Base-by-base conservation (phyloP, 2,888 invertebrate genomes). In the Baccha elongata region DNA sequence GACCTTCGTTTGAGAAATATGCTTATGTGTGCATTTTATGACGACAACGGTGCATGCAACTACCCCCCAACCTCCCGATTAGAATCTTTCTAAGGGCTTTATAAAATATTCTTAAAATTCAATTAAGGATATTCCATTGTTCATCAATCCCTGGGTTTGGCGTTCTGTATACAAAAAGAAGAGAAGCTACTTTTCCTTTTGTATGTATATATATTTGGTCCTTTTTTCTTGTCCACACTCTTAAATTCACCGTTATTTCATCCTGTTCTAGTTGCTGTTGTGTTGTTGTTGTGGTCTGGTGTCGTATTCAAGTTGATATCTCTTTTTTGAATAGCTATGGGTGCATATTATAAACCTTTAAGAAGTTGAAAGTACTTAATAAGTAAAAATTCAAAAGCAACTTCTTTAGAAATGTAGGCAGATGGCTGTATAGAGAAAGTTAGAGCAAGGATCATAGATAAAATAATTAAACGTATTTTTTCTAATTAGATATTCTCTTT, bases 21-120 rank as follows among this genome's bases (percentile, higher is more conserved):
- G 83, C 83, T 83, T 83, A 83, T 83, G 72, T 83, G 76, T 78
- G 83, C 78, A 83, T 23, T 76, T 83, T 72, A 78, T 83, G 65
- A 80, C 53, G 74, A 60, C 79, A 68, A 55, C 48, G 64, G 35
- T 69, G 74, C 48, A 48, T 50, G 40, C 42, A 65, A 10, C 65
- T n/a, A 6, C 26, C 35, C n/a, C 1, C 48, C 23, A 6, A 11
- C 10, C n/a, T n/a, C 44, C 7, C 7, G n/a, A n/a, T 21, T 1
- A 26, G 8, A 23, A 37, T 40, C 37, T 26, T 26, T 60, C 4
- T 64, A 78, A 72, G 78, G 72, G 46, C 67, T 73, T 78, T 83
- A 55, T 78, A 73, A 83, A 83, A 83, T 83, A 83, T 83, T 78
- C 78, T 83, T 78, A 83, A 83, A 83, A 83, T 83, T 83, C 83